phyloP scores from a whole-genome alignment of 2,113 vertebrate species.

The cat (Felis catus) region DNA sequence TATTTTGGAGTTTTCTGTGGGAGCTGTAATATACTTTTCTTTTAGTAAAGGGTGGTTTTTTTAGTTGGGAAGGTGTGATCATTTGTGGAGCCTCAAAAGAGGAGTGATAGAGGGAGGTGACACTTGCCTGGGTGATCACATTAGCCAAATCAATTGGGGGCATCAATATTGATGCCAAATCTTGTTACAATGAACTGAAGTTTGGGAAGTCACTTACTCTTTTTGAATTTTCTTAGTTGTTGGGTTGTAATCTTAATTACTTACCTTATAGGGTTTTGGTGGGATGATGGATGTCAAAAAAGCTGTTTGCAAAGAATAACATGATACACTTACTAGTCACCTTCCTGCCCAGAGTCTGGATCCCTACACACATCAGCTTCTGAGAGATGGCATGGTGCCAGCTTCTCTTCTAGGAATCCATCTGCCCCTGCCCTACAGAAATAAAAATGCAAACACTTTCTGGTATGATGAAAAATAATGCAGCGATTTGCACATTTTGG shows the following conservation, averaged over 20 bases:
- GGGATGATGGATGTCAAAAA: neutral
- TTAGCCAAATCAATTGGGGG: neutral
- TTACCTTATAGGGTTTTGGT: neutral
- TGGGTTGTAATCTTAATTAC: constrained; percentile 28
- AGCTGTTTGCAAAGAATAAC: constrained; percentile 25
- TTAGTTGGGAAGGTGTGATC: neutral
- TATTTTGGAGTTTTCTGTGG: neutral
- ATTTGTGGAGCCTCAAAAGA: neutral
- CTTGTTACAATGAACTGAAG: neutral
- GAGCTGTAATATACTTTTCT: neutral
- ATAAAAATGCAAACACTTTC: constrained; percentile 64
- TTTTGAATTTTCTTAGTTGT: constrained; percentile 45
- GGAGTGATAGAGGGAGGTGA: neutral
- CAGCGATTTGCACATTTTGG: constrained; percentile 60
- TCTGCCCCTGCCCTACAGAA: constrained; percentile 52
- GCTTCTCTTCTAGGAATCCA: constrained; percentile 57
- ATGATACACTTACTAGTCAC: neutral
- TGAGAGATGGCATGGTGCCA: constrained; percentile 49
- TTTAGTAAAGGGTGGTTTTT: neutral
- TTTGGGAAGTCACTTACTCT: neutral
- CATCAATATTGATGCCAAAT: neutral
- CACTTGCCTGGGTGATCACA: neutral
- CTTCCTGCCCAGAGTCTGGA: constrained; percentile 9
- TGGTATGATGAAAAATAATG: constrained; percentile 72
- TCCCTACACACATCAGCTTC: neutral